Percentiles rank a stretch among this genome's conserved stretches.
Evolutionary conservation across 2,888 invertebrate genomes (phyloP).

Genomic region (Belgica antarctica): DNA sequence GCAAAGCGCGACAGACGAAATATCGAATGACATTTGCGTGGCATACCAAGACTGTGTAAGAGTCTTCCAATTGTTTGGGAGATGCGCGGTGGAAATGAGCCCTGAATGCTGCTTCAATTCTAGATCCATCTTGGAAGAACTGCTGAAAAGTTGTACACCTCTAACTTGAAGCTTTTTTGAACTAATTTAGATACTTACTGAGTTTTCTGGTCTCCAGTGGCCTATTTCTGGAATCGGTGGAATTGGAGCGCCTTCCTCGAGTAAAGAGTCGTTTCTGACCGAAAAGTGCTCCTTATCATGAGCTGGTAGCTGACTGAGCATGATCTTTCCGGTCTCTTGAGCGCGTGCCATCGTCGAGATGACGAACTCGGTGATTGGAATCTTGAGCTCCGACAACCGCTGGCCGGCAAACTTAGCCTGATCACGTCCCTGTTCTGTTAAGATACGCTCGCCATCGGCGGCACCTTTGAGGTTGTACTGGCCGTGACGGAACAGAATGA

Average conservation of each 20-base stretch:
- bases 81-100: constrained; percentile 84
- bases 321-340: constrained; percentile 83
- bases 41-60: constrained; percentile 88
- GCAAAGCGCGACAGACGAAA: constrained; percentile 89
- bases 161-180: background rate
- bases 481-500: constrained; percentile 90
- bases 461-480: constrained; percentile 79
- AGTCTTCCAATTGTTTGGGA: constrained; percentile 73
- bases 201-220: constrained; percentile 80
- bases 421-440: constrained; percentile 76
- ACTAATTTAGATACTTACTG: constrained; percentile 61
- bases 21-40: constrained; percentile 98
- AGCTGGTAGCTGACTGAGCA: constrained; percentile 66
- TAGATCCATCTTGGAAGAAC: constrained; percentile 88
- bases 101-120: constrained; percentile 94
- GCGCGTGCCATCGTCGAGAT: constrained; percentile 93
- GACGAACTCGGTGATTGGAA: constrained; percentile 76
- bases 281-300: constrained; percentile 48
- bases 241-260: constrained; percentile 92
- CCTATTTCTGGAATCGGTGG: constrained; percentile 76
- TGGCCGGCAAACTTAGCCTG: constrained; percentile 87
- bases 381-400: constrained; percentile 71
- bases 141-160: constrained; percentile 59
- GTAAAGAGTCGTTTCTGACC: constrained; percentile 66
- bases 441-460: constrained; percentile 68